A percentile compares a stretch with the other conserved stretches of the same genome.
Evolutionary conservation across 2,113 vertebrate genomes (phyloP).

Genomic region (Gulo gulo): DNA sequence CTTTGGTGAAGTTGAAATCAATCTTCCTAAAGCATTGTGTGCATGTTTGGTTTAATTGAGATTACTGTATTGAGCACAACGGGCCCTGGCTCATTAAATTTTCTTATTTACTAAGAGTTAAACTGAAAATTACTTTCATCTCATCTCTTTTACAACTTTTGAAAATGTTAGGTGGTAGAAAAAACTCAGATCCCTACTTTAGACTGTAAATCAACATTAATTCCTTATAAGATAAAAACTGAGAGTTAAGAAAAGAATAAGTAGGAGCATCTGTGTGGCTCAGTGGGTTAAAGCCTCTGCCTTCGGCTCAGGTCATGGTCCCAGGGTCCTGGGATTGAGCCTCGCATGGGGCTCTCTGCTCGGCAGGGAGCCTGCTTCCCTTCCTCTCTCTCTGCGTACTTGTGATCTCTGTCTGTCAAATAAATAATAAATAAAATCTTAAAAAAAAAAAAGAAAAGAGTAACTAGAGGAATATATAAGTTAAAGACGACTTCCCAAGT

Average conservation of each 20-base stretch:
- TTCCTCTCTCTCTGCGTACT: too few relatives aligned
- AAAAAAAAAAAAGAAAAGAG: not conserved
- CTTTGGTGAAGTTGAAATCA: constrained; percentile 16
- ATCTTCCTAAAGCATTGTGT: not conserved
- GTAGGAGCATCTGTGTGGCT: too few relatives aligned
- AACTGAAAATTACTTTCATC: not conserved
- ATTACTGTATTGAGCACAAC: not conserved
- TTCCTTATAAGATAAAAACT: not conserved
- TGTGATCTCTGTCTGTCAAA: too few relatives aligned
- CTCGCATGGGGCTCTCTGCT: too few relatives aligned
- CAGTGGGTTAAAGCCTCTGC: too few relatives aligned
- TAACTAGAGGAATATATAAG: not conserved
- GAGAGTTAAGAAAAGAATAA: not conserved
- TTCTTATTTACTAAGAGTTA: constrained; percentile 1
- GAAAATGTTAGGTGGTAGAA: not conserved
- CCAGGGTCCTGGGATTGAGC: too few relatives aligned
- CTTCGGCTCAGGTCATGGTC: too few relatives aligned
- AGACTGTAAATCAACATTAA: not conserved
- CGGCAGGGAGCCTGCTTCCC: too few relatives aligned
- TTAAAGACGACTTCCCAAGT: not conserved
- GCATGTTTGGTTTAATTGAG: not conserved
- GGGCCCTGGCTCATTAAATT: not conserved
- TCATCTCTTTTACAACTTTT: not conserved
- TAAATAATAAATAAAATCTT: too few relatives aligned
- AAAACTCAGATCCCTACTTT: not conserved